These are phyloP conservation scores for Propsilocerus akamusi DNA, from an alignment of 1,140 invertebrate genomes.

Conservation along the genomic window DNA sequence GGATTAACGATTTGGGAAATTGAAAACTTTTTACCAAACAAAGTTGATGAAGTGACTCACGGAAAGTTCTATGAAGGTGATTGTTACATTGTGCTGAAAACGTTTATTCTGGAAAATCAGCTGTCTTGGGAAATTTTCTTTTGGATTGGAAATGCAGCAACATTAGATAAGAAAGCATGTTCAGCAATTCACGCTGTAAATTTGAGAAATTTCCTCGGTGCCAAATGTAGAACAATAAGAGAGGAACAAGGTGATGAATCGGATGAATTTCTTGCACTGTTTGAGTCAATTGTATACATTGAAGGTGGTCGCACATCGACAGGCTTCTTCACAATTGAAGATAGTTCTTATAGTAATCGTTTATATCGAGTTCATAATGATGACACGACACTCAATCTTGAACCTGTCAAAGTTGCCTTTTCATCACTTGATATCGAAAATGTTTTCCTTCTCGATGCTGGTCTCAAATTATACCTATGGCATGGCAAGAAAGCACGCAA, in stretches of 20 bases:
- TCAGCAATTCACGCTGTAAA: conserved; percentile 99
- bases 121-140: conserved; percentile 94
- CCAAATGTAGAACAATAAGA: conserved; percentile 87
- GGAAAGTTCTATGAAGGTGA: conserved; percentile 99
- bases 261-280: conserved; percentile 86
- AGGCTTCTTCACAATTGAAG: conserved; percentile 95
- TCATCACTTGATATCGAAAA: conserved; percentile 72
- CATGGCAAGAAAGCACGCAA: conserved; percentile 84
- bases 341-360: conserved; percentile 63
- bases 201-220: conserved; percentile 86
- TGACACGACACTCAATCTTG: conserved; percentile 77
- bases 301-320: conserved; percentile 91
- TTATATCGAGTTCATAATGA: conserved; percentile 80
- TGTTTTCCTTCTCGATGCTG: conserved; percentile 84
- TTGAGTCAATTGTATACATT: conserved; percentile 89
- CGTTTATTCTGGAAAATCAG: conserved; percentile 68
- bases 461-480: conserved; percentile 82
- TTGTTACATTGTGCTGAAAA: conserved; percentile 96
- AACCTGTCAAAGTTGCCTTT: conserved; percentile 56
- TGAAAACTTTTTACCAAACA: conserved; percentile 95
- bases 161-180: conserved; percentile 94
- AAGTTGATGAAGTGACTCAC: conserved; percentile 75
- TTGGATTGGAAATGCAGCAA: conserved; percentile 94
- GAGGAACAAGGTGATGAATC: conserved; percentile 95
- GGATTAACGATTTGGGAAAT: conserved; percentile 93